Conservation (phyloP, 1,140 invertebrate species). For the Platorchestia sp. region DNA sequence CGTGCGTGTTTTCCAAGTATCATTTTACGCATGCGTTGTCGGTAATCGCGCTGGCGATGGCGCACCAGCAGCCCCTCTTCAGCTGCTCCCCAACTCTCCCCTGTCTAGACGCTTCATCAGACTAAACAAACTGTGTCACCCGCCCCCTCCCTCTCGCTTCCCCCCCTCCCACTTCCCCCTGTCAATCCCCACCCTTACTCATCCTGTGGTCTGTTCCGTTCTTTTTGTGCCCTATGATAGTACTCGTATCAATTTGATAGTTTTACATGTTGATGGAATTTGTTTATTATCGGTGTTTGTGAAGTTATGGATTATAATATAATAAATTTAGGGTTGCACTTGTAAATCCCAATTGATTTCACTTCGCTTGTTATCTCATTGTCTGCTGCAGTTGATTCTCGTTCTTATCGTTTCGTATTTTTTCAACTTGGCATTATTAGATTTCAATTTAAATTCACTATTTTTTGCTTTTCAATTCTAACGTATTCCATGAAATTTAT, state of each 20-base stretch:
- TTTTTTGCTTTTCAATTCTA: not conserved
- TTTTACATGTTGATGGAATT: not conserved
- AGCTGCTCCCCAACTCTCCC: not conserved
- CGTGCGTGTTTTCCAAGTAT: not conserved
- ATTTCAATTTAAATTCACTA: not conserved
- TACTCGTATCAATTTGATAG: not conserved
- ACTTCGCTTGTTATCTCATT: not conserved
- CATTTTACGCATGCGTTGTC: not conserved
- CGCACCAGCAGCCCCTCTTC: too few relatives aligned
- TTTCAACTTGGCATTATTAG: not conserved
- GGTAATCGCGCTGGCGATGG: not conserved
- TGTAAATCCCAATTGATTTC: too few relatives aligned
- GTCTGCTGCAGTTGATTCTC: not conserved
- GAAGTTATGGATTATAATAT: too few relatives aligned
- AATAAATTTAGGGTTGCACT: too few relatives aligned
- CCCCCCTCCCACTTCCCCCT: not conserved
- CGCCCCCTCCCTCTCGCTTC: not conserved
- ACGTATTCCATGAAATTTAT: not conserved
- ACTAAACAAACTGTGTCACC: constrained; percentile 52
- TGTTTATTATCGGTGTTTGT: not conserved
- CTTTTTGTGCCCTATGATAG: not conserved
- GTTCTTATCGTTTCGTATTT: not conserved
- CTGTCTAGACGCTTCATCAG: constrained; percentile 51
- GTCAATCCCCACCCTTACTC: not conserved
- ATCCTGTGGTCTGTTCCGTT: not conserved